These are phyloP conservation scores for Dromius quadrimaculatus DNA, from an alignment of 2,888 invertebrate species.

Conservation along the genomic window DNA sequence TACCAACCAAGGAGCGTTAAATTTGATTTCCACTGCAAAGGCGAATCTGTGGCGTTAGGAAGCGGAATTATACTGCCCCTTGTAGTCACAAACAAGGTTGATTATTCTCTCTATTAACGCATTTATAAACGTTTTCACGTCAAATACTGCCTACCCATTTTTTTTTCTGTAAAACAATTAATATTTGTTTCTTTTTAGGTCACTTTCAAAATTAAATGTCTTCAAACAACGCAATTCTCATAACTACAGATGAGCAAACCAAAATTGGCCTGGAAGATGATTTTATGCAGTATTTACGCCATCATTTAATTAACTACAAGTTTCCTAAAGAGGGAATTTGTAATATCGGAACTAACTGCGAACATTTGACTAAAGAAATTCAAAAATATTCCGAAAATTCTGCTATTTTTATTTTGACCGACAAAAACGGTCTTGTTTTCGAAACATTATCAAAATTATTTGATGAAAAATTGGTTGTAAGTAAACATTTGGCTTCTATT, in stretches of 20 bases:
- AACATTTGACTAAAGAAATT: conserved; percentile 10
- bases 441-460: conserved; percentile 26
- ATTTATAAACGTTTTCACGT: too few relatives aligned
- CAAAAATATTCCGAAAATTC: conserved; percentile 28
- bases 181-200: conserved; percentile 34
- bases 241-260: conserved; percentile 6
- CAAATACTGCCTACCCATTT: too few relatives aligned
- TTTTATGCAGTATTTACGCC: conserved; percentile 27
- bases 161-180: too few relatives aligned
- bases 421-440: conserved; percentile 14
- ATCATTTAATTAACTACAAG: conserved; percentile 19
- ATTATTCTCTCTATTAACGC: too few relatives aligned
- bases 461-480: conserved; percentile 37
- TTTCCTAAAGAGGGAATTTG: conserved; percentile 19
- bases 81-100: too few relatives aligned
- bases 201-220: conserved; percentile 34
- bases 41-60: too few relatives aligned
- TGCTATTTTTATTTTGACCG: conserved; percentile 10
- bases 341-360: conserved; percentile 4
- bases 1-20: too few relatives aligned
- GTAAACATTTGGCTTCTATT: conserved; percentile 40
- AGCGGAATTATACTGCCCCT: too few relatives aligned
- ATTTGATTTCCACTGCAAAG: too few relatives aligned
- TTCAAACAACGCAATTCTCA: conserved; percentile 28
- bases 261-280: conserved; percentile 6